These are phyloP conservation scores for Ennomos erosarius DNA, from an alignment of 2,888 invertebrate genomes.

Conservation along the genomic window DNA sequence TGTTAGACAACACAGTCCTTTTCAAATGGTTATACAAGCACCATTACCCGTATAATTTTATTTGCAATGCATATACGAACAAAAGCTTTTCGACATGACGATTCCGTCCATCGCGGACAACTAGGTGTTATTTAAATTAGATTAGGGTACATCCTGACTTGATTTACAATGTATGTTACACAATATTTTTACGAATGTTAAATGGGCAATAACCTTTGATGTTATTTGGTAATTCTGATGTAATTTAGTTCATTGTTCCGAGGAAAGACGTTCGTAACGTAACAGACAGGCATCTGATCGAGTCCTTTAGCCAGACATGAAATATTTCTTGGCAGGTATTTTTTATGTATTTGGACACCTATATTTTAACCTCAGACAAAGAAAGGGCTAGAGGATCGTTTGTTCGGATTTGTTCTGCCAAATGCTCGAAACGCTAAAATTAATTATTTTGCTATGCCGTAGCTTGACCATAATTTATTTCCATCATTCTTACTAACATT, in stretches of 20 bases:
- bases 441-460: too few relatives aligned
- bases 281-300: too few relatives aligned
- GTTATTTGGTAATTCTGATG: constrained; percentile 19
- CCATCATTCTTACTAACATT: too few relatives aligned
- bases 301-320: too few relatives aligned
- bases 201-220: constrained; percentile 31
- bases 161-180: constrained; percentile 26
- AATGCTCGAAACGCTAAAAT: too few relatives aligned
- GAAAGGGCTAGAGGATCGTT: too few relatives aligned
- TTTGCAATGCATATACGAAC: constrained; percentile 48
- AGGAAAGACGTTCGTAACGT: background rate
- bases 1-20: constrained; percentile 8
- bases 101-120: constrained; percentile 27
- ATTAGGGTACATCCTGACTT: constrained; percentile 27
- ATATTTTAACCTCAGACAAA: too few relatives aligned
- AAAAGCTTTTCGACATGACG: constrained; percentile 44
- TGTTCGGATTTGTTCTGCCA: too few relatives aligned
- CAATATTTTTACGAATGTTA: constrained; percentile 23
- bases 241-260: constrained; percentile 21
- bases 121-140: constrained; percentile 40
- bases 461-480: too few relatives aligned
- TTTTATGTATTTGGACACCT: too few relatives aligned
- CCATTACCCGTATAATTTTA: constrained; percentile 44
- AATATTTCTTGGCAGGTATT: constrained; percentile 7
- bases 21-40: constrained; percentile 38